Evolutionary conservation across 1,140 invertebrate species (phyloP).

Genomic region (Rhysida immarginata): DNA sequence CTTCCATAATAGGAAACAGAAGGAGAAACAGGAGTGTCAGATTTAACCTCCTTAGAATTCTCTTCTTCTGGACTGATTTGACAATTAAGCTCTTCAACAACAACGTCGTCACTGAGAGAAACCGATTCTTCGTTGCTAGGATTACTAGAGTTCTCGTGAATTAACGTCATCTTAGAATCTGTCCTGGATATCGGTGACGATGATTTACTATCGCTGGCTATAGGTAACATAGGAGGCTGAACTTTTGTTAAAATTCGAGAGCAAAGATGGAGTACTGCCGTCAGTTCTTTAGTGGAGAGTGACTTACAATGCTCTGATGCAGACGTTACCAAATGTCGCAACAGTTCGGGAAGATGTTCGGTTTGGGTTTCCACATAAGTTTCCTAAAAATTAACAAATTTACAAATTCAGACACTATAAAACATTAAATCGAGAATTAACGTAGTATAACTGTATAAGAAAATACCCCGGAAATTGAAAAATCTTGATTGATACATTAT

Average conservation of each 20-base stretch:
- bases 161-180: neutral
- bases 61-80: too few relatives aligned
- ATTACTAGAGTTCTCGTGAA: neutral
- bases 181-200: neutral
- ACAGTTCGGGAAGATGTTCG: conserved; percentile 56
- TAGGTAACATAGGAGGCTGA: conserved; percentile 40
- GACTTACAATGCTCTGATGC: conserved; percentile 40
- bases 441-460: too few relatives aligned
- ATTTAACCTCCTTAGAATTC: neutral
- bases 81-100: too few relatives aligned
- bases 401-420: too few relatives aligned
- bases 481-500: too few relatives aligned
- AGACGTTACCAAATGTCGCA: conserved; percentile 41
- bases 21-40: neutral
- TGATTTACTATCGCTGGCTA: conserved; percentile 2
- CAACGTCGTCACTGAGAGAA: too few relatives aligned
- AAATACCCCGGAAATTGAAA: too few relatives aligned
- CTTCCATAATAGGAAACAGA: neutral
- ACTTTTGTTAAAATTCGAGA: conserved; percentile 60
- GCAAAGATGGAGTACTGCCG: conserved; percentile 46
- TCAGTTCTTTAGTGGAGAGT: conserved; percentile 45
- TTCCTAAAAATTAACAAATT: conserved; percentile 32
- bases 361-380: conserved; percentile 63
- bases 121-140: neutral
- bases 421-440: too few relatives aligned